Percentiles rank a stretch among this genome's conserved stretches.
These are phyloP conservation scores for Telmatochromis sp. DNA, from an alignment of 2,113 vertebrate species.

Conservation along the genomic window DNA sequence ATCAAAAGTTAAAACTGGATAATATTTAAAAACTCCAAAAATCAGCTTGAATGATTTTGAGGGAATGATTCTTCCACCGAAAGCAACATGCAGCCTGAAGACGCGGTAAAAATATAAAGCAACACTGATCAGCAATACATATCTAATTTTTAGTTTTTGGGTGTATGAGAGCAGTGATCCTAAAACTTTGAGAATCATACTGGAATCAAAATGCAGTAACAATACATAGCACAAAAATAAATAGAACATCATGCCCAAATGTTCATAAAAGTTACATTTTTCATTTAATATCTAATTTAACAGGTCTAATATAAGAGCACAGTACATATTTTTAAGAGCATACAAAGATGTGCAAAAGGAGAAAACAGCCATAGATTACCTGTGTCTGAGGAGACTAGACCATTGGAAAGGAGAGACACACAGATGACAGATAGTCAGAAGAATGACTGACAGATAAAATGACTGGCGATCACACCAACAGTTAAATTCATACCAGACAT, in stretches of 20 bases:
- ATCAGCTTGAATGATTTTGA: background rate
- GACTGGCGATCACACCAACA: background rate
- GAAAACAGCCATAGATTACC: conserved; percentile 66
- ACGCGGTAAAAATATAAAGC: background rate
- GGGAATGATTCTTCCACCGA: conserved; percentile 8
- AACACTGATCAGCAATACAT: background rate
- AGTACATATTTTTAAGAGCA: background rate
- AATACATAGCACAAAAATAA: background rate
- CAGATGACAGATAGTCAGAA: conserved; percentile 54
- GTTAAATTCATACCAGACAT: background rate
- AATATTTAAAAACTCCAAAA: background rate
- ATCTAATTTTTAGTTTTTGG: background rate
- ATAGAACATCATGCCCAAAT: background rate
- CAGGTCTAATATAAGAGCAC: background rate
- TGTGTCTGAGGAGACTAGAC: conserved; percentile 74
- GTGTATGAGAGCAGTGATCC: background rate
- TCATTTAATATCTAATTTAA: background rate
- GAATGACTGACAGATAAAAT: conserved; percentile 44
- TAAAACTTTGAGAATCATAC: background rate
- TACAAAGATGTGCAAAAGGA: conserved; percentile 32
- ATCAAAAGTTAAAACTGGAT: background rate
- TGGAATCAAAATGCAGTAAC: background rate
- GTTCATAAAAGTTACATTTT: background rate
- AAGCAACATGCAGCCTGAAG: conserved; percentile 35
- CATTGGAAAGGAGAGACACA: conserved; percentile 61